These are phyloP conservation scores for Ridgeia piscesae DNA, from an alignment of 1,140 invertebrate genomes.

Conservation along the genomic window DNA sequence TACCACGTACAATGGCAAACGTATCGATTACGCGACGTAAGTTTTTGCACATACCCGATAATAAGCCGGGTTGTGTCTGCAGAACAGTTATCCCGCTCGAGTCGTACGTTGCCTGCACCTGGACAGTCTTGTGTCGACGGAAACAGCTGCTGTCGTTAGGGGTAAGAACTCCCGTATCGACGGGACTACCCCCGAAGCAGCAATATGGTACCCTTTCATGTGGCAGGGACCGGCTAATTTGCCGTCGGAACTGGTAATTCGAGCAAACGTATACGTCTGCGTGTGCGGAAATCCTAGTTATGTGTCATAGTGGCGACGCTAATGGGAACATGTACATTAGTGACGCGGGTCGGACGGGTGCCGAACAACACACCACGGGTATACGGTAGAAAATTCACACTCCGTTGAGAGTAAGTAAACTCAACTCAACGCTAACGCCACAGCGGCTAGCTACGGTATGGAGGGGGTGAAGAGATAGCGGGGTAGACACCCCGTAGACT, in stretches of 20 bases:
- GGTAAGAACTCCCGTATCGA: neutral
- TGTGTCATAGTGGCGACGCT: neutral
- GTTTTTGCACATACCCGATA: neutral
- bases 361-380: neutral
- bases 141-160: neutral
- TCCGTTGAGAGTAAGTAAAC: neutral
- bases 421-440: too few relatives aligned
- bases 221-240: neutral
- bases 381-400: neutral
- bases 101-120: neutral
- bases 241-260: neutral
- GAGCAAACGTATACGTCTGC: neutral
- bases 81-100: neutral
- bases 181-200: neutral
- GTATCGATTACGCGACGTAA: neutral
- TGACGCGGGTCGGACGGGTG: neutral
- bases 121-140: neutral
- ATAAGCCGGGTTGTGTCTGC: neutral
- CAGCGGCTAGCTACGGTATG: too few relatives aligned
- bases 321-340: neutral
- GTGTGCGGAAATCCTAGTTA: neutral
- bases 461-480: neutral
- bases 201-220: neutral
- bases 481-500: neutral
- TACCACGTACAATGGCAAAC: neutral